Conservation (phyloP, 2,113 vertebrate species). For the Alethe diademata region DNA sequence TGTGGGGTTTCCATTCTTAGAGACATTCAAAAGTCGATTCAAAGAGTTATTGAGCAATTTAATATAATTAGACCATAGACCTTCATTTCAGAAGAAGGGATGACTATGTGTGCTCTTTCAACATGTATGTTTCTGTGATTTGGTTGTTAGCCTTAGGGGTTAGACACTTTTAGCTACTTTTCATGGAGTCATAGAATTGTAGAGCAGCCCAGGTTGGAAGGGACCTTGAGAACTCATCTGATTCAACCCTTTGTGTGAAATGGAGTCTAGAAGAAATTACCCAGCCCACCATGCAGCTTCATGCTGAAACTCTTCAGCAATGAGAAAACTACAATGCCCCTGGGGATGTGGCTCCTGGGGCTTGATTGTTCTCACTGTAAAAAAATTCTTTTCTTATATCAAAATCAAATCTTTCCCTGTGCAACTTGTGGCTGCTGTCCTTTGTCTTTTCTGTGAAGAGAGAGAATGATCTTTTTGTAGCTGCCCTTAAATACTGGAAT, state of each 20-base stretch:
- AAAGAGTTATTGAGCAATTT: not conserved
- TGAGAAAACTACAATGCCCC: not conserved
- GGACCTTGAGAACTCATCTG: not conserved
- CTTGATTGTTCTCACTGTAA: not conserved
- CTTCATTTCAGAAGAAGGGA: not conserved
- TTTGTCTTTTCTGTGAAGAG: not conserved
- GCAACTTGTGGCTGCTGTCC: not conserved
- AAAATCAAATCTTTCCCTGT: not conserved
- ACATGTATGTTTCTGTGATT: not conserved
- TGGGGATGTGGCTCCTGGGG: not conserved
- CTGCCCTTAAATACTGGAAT: not conserved
- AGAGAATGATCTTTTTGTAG: not conserved
- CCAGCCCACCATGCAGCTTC: fast-evolving
- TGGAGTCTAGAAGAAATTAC: not conserved
- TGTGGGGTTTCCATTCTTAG: not conserved
- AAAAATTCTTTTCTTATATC: not conserved
- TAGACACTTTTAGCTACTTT: not conserved
- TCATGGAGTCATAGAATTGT: not conserved
- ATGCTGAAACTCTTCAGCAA: not conserved
- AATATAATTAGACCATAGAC: not conserved
- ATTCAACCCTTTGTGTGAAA: not conserved
- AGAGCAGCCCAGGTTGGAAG: not conserved
- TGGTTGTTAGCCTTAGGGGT: not conserved
- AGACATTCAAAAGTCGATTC: not conserved
- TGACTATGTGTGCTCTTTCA: not conserved